Percentiles rank a stretch among this genome's conserved stretches.
These are phyloP conservation scores for Lerema accius DNA, from an alignment of 1,140 invertebrate species.

Conservation along the genomic window DNA sequence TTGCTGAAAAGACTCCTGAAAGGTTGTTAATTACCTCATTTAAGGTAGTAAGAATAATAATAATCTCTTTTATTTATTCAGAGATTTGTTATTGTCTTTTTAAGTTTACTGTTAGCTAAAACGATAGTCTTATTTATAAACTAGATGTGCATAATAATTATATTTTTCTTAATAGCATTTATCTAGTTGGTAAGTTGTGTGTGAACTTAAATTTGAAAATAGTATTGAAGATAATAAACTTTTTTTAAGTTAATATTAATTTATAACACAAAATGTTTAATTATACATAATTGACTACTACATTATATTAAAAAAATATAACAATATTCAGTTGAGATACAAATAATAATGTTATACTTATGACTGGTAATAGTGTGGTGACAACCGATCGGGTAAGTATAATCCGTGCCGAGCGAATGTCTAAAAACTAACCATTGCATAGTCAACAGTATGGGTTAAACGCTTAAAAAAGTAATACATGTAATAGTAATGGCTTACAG, in stretches of 20 bases:
- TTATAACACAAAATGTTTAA: too few species aligned
- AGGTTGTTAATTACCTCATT: slow-evolving; percentile 72
- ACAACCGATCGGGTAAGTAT: background rate
- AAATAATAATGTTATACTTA: too few species aligned
- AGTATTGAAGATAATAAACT: too few species aligned
- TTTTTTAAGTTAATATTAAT: too few species aligned
- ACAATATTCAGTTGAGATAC: too few species aligned
- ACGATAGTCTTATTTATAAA: slow-evolving; percentile 5
- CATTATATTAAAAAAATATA: too few species aligned
- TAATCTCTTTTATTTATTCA: slow-evolving; percentile 37
- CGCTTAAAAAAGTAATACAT: slow-evolving; percentile 8
- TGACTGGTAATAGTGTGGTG: too few species aligned
- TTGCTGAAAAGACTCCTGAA: slow-evolving; percentile 61
- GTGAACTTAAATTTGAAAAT: too few species aligned
- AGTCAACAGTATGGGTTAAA: slow-evolving; percentile 12
- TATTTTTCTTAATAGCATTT: too few species aligned
- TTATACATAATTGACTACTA: too few species aligned
- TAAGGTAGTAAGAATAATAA: slow-evolving; percentile 65
- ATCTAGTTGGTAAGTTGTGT: too few species aligned
- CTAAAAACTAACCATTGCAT: background rate
- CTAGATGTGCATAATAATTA: too few species aligned
- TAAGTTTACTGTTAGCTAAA: slow-evolving; percentile 15
- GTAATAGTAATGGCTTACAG: slow-evolving; percentile 48
- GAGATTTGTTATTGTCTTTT: background rate
- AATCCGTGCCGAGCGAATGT: background rate